Evolutionary conservation across 2,113 vertebrate species (phyloP).

Genomic region (Isurus oxyrinchus): DNA sequence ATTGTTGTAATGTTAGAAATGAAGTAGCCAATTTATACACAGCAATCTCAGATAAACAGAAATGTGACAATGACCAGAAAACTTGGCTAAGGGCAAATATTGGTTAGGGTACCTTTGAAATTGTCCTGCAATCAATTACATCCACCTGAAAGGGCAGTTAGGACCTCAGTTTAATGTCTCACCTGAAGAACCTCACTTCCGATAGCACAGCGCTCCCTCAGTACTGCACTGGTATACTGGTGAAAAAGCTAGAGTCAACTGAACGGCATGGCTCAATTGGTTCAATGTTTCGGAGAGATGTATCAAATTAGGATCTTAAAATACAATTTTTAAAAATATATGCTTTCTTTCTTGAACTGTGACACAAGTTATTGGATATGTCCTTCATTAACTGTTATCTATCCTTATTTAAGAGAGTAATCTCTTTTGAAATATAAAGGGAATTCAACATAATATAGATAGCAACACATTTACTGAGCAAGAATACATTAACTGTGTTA

Average conservation of each 20-base stretch:
- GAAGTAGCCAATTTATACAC: background rate
- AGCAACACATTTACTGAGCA: background rate
- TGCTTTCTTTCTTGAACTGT: background rate
- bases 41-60: background rate
- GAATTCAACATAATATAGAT: background rate
- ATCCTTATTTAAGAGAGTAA: background rate
- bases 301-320: background rate
- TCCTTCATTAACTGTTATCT: background rate
- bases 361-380: background rate
- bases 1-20: background rate
- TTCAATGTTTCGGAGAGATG: background rate
- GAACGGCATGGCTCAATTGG: background rate
- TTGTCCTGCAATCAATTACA: background rate
- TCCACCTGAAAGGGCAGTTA: background rate
- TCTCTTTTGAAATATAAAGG: background rate
- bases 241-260: background rate
- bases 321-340: background rate
- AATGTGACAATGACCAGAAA: background rate
- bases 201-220: background rate
- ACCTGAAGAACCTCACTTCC: background rate
- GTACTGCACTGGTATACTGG: background rate
- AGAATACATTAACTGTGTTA: background rate
- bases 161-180: background rate
- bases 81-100: background rate
- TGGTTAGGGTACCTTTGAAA: background rate